Conservation (phyloP, 2,797 vertebrate species). For the Silurus aristotelis region DNA sequence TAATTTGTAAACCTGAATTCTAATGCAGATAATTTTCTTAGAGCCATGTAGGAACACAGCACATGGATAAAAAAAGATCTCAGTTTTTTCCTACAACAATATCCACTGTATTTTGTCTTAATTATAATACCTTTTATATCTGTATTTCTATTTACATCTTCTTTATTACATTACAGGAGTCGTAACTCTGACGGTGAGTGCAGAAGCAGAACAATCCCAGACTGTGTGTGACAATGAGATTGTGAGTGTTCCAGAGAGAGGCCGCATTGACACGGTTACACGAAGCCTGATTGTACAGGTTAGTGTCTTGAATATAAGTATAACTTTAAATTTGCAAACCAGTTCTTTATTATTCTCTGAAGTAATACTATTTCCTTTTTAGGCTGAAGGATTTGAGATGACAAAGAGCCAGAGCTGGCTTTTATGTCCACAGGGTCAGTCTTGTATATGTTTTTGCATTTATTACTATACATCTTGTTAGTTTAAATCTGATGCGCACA, state of each 20-base stretch:
- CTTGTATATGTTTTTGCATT: not conserved
- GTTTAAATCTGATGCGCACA: not conserved
- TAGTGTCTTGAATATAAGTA: not conserved
- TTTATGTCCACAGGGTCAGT: conserved; percentile 71
- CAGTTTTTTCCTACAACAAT: not conserved
- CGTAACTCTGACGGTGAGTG: conserved; percentile 75
- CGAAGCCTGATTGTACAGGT: conserved; percentile 70
- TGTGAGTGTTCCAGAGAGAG: conserved; percentile 69
- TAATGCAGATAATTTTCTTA: not conserved
- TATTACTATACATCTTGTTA: not conserved
- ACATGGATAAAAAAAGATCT: not conserved
- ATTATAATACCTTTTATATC: not conserved
- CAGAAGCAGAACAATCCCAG: conserved; percentile 70
- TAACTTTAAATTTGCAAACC: not conserved
- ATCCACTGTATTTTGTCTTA: not conserved
- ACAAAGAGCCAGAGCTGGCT: conserved; percentile 65
- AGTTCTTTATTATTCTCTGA: not conserved
- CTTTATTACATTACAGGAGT: conserved; percentile 61
- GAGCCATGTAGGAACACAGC: not conserved
- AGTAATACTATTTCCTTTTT: not conserved
- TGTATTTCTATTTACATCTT: not conserved
- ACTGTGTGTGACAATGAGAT: conserved; percentile 70
- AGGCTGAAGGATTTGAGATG: conserved; percentile 71
- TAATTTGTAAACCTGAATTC: not conserved
- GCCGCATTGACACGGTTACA: conserved; percentile 72